Evolutionary conservation across 2,797 vertebrate genomes (phyloP), one percentile per base, ranked within the genome.

Genomic region (Poecilia velifera): DNA sequence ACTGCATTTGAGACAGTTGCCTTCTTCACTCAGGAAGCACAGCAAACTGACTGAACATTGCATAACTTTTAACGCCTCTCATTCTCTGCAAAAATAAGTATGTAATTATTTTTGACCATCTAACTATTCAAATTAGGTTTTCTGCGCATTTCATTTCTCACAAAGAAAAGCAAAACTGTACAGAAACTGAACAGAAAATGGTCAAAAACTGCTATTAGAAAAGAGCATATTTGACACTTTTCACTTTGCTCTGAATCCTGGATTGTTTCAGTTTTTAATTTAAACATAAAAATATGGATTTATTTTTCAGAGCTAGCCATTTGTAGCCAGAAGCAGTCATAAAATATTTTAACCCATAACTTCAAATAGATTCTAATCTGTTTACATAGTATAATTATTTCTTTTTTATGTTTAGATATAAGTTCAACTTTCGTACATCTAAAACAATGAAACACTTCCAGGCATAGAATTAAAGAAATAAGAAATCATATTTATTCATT

Each of bases 21-120:
- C 12, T 70, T 43, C 20, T 45, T 70, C 68, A 25, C 10, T 45
- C 68, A 70, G 41, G 46, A 53, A 51, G 36, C 18, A 34, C 72
- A 39, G 72, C 7, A 73, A 25, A 51, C 34, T 53, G 72, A 12
- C 47, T 73, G 47, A 73, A 73, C 46, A 51, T 51, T 51, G 46
- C 46, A 36, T 10, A 72, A 72, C 71, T 12, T 49, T 49, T 31
- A 47, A 49, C 45, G 10, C 31, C 18, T 72, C 47, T 9, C 25
- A 31, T 49, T 49, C 22, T 25, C 31, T 34, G 28, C 47, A 53
- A 36, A 59, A 51, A 73, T 47, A 72, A 46, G 41, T 16, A 28
- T 71, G 22, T 3, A 16, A 20, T 70, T 43, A 22, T 49, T 31
- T 49, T 31, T 72, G 16, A 31, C 6, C 18, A 6, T 49, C 3